Evolutionary conservation across 2,888 invertebrate genomes (phyloP).

Genomic region (Synanthedon formicaeformis): DNA sequence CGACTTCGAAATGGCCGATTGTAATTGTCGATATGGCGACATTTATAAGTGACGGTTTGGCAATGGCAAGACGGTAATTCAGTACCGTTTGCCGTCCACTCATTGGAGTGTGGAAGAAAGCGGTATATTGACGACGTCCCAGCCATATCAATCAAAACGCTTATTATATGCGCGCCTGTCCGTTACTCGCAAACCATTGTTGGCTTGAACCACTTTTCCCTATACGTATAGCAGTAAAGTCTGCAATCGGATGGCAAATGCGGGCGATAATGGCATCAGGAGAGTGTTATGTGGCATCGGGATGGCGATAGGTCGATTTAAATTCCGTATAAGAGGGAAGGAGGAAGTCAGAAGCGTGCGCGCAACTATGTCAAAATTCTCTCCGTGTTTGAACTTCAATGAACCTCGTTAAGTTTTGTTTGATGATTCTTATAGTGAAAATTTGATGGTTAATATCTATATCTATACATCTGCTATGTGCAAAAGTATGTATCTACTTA

Average conservation of each 20-base stretch:
- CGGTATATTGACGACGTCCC: conserved; percentile 54
- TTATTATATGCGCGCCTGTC: conserved; percentile 45
- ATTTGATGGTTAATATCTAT: neutral
- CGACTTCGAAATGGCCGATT: neutral
- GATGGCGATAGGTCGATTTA: conserved; percentile 62
- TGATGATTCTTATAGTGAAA: conserved; percentile 5
- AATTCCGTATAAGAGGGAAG: conserved; percentile 68
- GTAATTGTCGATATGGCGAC: conserved; percentile 33
- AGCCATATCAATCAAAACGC: conserved; percentile 62
- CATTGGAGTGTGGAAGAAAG: conserved; percentile 64
- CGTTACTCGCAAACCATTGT: conserved; percentile 20
- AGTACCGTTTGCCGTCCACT: conserved; percentile 50
- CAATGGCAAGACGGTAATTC: conserved; percentile 55
- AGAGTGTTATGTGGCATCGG: conserved; percentile 21
- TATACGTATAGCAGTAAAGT: conserved; percentile 4
- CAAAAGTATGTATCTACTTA: too few species aligned
- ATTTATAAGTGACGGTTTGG: conserved; percentile 54
- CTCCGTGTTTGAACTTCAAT: conserved; percentile 62
- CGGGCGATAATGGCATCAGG: neutral
- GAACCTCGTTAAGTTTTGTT: conserved; percentile 32
- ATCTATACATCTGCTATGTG: too few species aligned
- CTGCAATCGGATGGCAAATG: conserved; percentile 2
- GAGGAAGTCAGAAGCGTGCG: conserved; percentile 60
- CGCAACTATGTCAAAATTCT: conserved; percentile 65
- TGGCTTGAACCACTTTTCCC: conserved; percentile 2